Conservation (phyloP, 2,113 vertebrate genomes). For the Gallinago undulata region DNA sequence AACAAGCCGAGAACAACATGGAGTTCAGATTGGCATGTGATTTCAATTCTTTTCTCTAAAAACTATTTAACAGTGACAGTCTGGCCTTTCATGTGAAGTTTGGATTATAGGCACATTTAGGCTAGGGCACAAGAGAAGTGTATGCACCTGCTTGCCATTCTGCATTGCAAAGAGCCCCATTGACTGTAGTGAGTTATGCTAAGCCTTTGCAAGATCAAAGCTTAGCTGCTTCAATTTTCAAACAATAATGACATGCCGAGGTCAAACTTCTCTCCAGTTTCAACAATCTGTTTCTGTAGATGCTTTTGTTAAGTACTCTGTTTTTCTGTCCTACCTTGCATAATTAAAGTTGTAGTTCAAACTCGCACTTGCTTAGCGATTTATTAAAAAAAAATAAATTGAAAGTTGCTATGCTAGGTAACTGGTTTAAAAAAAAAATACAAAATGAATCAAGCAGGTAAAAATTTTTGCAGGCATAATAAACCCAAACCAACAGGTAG, state of each 20-base stretch:
- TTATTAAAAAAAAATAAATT: constrained; percentile 32
- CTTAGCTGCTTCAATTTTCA: constrained; percentile 35
- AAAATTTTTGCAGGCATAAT: neutral
- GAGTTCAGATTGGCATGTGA: constrained; percentile 28
- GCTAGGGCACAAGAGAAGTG: neutral
- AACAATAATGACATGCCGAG: neutral
- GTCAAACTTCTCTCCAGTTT: constrained; percentile 39
- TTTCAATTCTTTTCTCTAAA: constrained; percentile 30
- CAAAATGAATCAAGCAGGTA: neutral
- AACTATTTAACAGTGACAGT: constrained; percentile 11
- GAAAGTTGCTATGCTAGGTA: neutral
- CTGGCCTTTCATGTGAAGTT: neutral
- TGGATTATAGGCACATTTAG: neutral
- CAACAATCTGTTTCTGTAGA: constrained; percentile 31
- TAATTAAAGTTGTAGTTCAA: constrained; percentile 12
- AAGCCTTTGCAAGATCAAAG: neutral
- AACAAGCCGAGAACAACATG: neutral
- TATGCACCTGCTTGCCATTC: neutral
- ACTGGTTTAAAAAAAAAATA: neutral
- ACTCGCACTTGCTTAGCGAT: neutral
- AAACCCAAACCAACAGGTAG: neutral
- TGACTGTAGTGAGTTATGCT: neutral
- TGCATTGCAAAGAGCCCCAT: neutral
- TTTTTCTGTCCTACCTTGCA: neutral
- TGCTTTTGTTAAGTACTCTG: constrained; percentile 23